phyloP scores from a whole-genome alignment of 2,113 vertebrate species.

The Narcine bancroftii region DNA sequence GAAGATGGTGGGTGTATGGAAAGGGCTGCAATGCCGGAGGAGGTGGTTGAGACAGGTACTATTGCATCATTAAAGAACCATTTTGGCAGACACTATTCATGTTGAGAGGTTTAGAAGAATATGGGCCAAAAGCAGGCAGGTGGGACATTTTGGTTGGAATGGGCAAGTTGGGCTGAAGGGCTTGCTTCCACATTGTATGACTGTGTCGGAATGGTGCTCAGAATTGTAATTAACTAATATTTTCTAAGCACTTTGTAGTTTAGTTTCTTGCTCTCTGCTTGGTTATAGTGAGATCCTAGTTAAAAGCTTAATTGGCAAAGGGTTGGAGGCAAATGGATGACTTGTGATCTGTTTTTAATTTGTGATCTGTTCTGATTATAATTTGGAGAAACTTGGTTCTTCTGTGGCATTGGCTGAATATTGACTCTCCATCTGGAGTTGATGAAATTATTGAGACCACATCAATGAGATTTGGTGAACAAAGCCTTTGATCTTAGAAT shows the following conservation, averaged over 20 bases:
- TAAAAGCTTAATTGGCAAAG: constrained; percentile 52
- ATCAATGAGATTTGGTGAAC: constrained; percentile 74
- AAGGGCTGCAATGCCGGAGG: too few species aligned
- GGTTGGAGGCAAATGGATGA: constrained; percentile 65
- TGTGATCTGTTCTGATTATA: constrained; percentile 65
- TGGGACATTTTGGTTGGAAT: too few species aligned
- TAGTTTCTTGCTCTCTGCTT: constrained; percentile 50
- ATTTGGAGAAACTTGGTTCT: constrained; percentile 60
- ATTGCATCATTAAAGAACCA: too few species aligned
- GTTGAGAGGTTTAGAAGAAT: too few species aligned
- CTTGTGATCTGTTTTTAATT: constrained; percentile 73
- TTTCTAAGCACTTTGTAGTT: not conserved
- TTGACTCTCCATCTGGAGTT: constrained; percentile 78
- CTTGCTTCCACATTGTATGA: too few species aligned
- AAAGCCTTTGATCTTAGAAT: constrained; percentile 75
- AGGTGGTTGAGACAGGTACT: too few species aligned
- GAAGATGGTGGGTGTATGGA: too few species aligned
- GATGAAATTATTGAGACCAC: constrained; percentile 84
- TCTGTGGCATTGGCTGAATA: constrained; percentile 62
- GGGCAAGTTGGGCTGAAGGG: too few species aligned
- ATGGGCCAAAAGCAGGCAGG: too few species aligned
- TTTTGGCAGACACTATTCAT: too few species aligned
- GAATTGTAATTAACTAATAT: not conserved
- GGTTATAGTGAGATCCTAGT: constrained; percentile 55
- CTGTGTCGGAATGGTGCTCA: not conserved